These are phyloP conservation scores for Acinonyx jubatus DNA, from an alignment of 2,113 vertebrate genomes.

Conservation along the genomic window DNA sequence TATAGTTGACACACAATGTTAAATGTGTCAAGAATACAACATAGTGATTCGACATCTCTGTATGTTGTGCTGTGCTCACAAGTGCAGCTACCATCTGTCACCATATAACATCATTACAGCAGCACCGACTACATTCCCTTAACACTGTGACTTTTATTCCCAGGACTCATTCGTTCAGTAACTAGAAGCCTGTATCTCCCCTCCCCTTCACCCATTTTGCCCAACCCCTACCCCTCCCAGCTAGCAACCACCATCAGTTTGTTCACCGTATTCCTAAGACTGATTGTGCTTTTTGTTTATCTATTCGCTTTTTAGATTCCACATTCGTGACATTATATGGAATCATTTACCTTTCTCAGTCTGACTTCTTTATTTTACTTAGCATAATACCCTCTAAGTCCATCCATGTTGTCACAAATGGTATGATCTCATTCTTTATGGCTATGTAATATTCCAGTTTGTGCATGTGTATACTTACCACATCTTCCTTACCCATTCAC, in stretches of 20 bases:
- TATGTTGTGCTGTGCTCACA: neutral
- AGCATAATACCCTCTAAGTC: neutral
- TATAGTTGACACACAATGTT: neutral
- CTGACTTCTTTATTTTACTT: neutral
- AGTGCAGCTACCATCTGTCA: neutral
- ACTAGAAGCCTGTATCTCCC: neutral
- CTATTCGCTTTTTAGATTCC: neutral
- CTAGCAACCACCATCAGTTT: neutral
- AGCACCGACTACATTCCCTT: neutral
- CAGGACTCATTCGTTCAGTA: neutral
- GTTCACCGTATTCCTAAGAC: neutral
- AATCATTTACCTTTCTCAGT: neutral
- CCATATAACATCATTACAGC: neutral
- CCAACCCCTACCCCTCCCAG: neutral
- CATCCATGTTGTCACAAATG: neutral
- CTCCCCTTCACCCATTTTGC: neutral
- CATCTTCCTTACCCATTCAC: neutral
- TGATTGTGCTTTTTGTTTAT: neutral
- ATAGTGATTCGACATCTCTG: neutral
- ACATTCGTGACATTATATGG: neutral
- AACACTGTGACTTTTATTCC: neutral
- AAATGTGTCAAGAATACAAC: neutral
- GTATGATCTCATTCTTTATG: neutral
- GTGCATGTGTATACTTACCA: neutral
- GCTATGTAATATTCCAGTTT: neutral